Conservation (phyloP, 2,797 vertebrate species). For the Chaetophractus vellerosus region DNA sequence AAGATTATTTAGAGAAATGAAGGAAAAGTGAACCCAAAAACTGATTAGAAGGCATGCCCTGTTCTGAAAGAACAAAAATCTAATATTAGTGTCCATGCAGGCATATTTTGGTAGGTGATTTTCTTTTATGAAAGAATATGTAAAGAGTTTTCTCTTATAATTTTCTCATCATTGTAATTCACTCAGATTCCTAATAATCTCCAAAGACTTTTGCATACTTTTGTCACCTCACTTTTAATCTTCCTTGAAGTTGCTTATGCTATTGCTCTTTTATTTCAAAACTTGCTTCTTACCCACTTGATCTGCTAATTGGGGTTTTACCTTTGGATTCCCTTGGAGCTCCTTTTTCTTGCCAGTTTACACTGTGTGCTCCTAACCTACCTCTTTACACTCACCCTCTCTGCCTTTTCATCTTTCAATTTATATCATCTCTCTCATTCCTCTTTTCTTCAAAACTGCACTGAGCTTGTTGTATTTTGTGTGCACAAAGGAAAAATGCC, state of each 20-base stretch:
- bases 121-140: slow-evolving; percentile 63
- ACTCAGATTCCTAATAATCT: slow-evolving; percentile 57
- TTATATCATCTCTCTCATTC: slow-evolving; percentile 45
- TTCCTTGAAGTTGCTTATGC: slow-evolving; percentile 69
- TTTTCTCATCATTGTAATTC: slow-evolving; percentile 49
- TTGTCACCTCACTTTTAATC: slow-evolving; percentile 65
- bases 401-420: slow-evolving; percentile 65
- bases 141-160: slow-evolving; percentile 33
- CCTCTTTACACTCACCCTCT: background rate
- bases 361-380: background rate
- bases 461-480: slow-evolving; percentile 66
- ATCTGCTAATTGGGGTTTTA: slow-evolving; percentile 77
- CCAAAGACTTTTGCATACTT: slow-evolving; percentile 55
- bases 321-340: slow-evolving; percentile 24
- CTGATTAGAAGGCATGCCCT: background rate
- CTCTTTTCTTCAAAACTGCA: slow-evolving; percentile 34
- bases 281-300: slow-evolving; percentile 69
- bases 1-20: background rate
- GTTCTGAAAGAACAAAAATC: background rate
- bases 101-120: slow-evolving; percentile 37
- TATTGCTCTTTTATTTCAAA: slow-evolving; percentile 73
- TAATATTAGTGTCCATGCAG: background rate
- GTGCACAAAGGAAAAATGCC: slow-evolving; percentile 64
- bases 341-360: slow-evolving; percentile 10
- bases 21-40: background rate